Conservation (phyloP, 1,140 invertebrate species). For the Ladona fulva region DNA sequence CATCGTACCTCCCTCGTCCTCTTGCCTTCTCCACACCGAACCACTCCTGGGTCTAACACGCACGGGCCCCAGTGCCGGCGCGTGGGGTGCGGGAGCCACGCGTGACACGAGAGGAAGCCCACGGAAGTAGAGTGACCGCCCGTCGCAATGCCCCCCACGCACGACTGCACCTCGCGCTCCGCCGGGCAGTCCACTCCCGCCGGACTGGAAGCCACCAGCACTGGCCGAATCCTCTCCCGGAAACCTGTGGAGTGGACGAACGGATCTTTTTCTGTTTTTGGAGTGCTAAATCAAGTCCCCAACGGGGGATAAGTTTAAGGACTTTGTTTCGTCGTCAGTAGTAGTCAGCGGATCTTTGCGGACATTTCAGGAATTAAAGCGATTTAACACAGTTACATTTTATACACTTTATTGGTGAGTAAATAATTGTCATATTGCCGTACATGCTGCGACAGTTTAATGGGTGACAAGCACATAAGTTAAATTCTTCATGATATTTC, state of each 20-base stretch:
- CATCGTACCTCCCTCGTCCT: constrained; percentile 42
- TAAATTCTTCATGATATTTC: too few relatives aligned
- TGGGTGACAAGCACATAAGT: too few relatives aligned
- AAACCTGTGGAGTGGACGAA: constrained; percentile 35
- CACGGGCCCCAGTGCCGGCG: constrained; percentile 43
- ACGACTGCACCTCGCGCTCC: constrained; percentile 50
- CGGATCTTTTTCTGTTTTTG: background rate
- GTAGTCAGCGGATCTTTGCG: too few relatives aligned
- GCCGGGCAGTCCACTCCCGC: constrained; percentile 50
- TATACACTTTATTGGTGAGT: too few relatives aligned
- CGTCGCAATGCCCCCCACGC: constrained; percentile 27
- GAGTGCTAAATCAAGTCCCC: too few relatives aligned
- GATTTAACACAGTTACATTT: too few relatives aligned
- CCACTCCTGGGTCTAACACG: constrained; percentile 34
- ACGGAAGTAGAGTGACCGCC: constrained; percentile 46
- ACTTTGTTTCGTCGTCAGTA: too few relatives aligned
- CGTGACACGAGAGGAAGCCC: constrained; percentile 34
- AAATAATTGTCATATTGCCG: too few relatives aligned
- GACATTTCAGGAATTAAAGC: too few relatives aligned
- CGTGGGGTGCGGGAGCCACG: constrained; percentile 21
- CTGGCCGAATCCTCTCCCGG: constrained; percentile 44
- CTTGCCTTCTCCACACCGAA: constrained; percentile 42
- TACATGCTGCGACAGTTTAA: too few relatives aligned
- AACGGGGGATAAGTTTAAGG: too few relatives aligned
- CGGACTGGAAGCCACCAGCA: constrained; percentile 44